Evolutionary conservation across 2,113 vertebrate genomes (phyloP), one percentile per base, ranked within the genome.

Genomic region (Falco punctatus): DNA sequence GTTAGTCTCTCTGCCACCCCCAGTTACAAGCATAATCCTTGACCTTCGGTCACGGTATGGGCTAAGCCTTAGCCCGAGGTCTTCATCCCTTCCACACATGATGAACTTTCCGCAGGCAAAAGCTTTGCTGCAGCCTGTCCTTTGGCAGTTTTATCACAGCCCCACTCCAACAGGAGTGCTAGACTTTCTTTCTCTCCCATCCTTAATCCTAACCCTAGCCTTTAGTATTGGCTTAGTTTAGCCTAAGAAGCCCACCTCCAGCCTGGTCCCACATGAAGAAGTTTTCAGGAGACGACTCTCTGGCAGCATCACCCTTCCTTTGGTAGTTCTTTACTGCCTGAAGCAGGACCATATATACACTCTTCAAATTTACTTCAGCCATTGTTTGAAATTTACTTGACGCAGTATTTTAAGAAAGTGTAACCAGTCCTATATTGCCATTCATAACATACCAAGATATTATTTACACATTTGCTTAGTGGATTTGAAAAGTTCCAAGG

Each of bases 241-340:
- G 33, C 14, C 27, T 28, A 83, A 90, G 9, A 46, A 0, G 0
- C 12, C 48, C 30, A 58, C 6, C 6, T 72, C 26, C 49, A 44
- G 30, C 8, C 33, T 24, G 32, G 20, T 10, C n/a, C 52, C 64
- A 44, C 3, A 18, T 4, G 6, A 80, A 64, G 42, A 44, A n/a
- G 21, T 30, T 70, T 49, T 62, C 58, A n/a, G 8, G 38, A 73
- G 22, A 14, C 13, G 11, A 57, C 16, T 48, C 38, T 48, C 17
- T 27, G 35, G 8, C 69, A 86, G 23, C 15, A 69, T 28, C 48
- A 75, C 5, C n/a, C 23, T 91, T 58, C 38, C 49, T 69, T 85
- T 73, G 23, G 4, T 26, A 75, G 10, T 74, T 30, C 24, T 17
- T 9, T 15, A 64, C 10, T 32, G 6, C 11, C 28, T 77, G n/a